Conservation (phyloP, 2,797 vertebrate species). For the Peromyscus nudipes region DNA sequence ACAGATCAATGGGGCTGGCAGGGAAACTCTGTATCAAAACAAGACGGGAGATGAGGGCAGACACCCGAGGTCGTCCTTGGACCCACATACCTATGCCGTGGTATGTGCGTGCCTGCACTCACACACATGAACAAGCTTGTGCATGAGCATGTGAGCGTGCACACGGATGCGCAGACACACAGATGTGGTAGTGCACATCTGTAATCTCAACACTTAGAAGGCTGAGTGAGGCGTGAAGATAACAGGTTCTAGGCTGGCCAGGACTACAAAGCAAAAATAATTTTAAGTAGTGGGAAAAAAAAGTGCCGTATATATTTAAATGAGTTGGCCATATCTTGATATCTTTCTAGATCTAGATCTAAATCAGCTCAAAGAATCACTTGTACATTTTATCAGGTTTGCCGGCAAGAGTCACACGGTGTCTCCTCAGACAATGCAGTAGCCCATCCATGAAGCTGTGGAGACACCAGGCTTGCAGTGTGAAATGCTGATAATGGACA, state of each 20-base stretch:
- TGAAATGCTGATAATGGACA: too few relatives aligned
- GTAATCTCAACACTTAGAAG: background rate
- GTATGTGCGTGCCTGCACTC: background rate
- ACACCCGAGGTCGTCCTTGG: background rate
- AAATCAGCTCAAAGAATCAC: slow-evolving; percentile 6
- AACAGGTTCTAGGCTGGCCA: background rate
- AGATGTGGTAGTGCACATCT: background rate
- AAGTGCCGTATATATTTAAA: background rate
- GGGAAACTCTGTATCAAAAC: background rate
- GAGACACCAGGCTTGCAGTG: rapidly evolving
- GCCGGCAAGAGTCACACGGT: background rate
- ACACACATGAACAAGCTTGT: background rate
- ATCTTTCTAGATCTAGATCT: background rate
- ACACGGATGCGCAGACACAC: background rate
- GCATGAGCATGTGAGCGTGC: rapidly evolving
- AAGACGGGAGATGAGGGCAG: background rate
- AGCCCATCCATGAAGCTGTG: background rate
- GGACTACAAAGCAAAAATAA: background rate
- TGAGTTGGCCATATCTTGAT: background rate
- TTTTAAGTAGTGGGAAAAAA: too few relatives aligned
- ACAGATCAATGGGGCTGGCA: background rate
- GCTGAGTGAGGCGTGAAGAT: background rate
- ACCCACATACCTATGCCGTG: background rate
- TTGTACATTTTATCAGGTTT: background rate
- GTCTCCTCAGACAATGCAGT: background rate